phyloP scores from a whole-genome alignment of 2,797 vertebrate genomes.

The Sebastes kiyomatsui region DNA sequence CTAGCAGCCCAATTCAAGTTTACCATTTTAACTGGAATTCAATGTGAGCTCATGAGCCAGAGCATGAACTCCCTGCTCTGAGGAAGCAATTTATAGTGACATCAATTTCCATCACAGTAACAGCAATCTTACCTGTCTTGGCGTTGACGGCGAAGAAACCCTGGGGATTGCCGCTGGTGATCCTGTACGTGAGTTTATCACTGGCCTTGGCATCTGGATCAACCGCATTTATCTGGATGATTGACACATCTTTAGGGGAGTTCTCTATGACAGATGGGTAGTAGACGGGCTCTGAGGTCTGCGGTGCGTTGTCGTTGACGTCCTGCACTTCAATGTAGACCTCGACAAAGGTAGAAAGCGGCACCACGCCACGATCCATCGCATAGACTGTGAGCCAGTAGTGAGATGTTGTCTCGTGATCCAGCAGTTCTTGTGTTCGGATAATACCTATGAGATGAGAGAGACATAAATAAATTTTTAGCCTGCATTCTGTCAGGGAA shows the following conservation, averaged over 20 bases:
- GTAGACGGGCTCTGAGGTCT: slow-evolving; percentile 94
- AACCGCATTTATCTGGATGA: slow-evolving; percentile 92
- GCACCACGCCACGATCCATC: slow-evolving; percentile 90
- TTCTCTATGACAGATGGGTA: slow-evolving; percentile 95
- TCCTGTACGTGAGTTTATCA: slow-evolving; percentile 92
- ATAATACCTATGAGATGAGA: slow-evolving; percentile 85
- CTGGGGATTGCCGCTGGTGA: slow-evolving; percentile 97
- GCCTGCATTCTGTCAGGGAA: not conserved
- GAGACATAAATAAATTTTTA: slow-evolving; percentile 12
- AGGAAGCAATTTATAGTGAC: slow-evolving; percentile 4
- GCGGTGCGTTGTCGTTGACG: slow-evolving; percentile 96
- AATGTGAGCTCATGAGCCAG: not conserved
- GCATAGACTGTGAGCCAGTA: slow-evolving; percentile 98
- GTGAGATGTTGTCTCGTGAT: slow-evolving; percentile 91
- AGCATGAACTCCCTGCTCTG: not conserved
- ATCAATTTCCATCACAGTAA: not conserved
- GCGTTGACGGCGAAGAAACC: slow-evolving; percentile 93
- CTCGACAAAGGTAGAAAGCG: slow-evolving; percentile 93
- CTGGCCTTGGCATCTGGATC: slow-evolving; percentile 92
- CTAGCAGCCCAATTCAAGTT: slow-evolving; percentile 13
- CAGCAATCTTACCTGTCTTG: slow-evolving; percentile 87
- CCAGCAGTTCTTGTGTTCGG: slow-evolving; percentile 89
- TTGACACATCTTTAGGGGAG: slow-evolving; percentile 92
- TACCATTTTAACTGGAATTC: not conserved
- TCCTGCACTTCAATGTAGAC: slow-evolving; percentile 95